Evolutionary conservation across 1,140 invertebrate genomes (phyloP), one percentile per base, ranked within the genome.

Genomic region (Drosophila takahashii): DNA sequence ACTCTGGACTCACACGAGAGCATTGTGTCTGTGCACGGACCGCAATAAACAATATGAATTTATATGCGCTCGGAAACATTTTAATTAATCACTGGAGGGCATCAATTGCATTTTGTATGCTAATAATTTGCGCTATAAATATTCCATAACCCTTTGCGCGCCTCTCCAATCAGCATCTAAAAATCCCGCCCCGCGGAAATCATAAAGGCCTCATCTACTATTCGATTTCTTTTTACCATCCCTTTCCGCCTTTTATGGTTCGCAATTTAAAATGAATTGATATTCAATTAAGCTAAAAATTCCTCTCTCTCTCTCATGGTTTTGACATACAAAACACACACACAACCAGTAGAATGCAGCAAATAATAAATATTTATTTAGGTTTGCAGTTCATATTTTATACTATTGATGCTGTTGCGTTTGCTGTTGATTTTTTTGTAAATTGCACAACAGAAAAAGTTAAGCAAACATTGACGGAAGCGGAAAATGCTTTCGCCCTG

Each of bases 361-460:
- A 79, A 87, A 87, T 61, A 87, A 87, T 79, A 83, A 87, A 87
- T 87, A 89, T 87, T 87, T 87, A 89, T 87, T 87, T 79, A 83
- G 84, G 83, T 87, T 87, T 87, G 71, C 83, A 89, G 83, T 87
- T 79, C 84, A 89, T 87, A 87, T 87, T 89, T 87, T 87, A 89
- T 75, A 77, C 57, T 70, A 70, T 84, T 85, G 77, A 62, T 77
- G 65, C 52, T 73, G 71, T 67, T 79, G 76, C 59, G 57, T 54
- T 76, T 83, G 79, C 70, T 84, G 29, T 56, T 50, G 16, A 36
- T 60, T 29, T n/a, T 13, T 4, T 32, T 59, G 53, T 47, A 47
- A 39, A 70, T 50, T 70, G 66, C 32, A 48, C 64, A 53, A n/a
- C 26, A 54, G 41, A 70, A 71, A 56, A 57, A 70, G 65, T 70